Conservation (phyloP, 2,888 invertebrate species). For the Ptychoptera albimana region DNA sequence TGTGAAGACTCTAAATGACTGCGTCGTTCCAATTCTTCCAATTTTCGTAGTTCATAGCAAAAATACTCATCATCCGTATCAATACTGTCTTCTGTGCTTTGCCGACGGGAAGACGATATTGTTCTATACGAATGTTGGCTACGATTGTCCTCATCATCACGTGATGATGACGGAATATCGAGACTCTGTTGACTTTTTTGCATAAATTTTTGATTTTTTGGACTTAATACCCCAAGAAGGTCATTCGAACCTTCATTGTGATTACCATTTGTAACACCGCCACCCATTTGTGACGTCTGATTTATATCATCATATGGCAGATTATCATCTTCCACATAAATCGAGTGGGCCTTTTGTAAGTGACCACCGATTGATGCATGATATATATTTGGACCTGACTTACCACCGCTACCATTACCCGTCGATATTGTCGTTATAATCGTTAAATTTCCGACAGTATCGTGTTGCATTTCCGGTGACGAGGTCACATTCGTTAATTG, state of each 20-base stretch:
- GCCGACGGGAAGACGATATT: conserved; percentile 72
- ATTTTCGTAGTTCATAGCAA: conserved; percentile 70
- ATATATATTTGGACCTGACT: background rate
- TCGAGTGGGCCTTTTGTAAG: conserved; percentile 16
- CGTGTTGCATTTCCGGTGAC: conserved; percentile 20
- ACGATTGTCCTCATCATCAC: conserved; percentile 68
- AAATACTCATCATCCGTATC: conserved; percentile 92
- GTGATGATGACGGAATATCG: conserved; percentile 59
- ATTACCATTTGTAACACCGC: background rate
- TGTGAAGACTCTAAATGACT: conserved; percentile 40
- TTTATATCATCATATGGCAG: conserved; percentile 6
- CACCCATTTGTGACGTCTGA: background rate
- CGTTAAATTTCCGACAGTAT: background rate
- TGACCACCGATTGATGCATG: conserved; percentile 7
- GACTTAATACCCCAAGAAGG: conserved; percentile 15
- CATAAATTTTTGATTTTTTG: conserved; percentile 29
- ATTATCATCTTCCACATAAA: conserved; percentile 16
- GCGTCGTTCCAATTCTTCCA: conserved; percentile 72
- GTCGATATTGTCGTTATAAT: background rate
- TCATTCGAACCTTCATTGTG: background rate
- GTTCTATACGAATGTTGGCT: conserved; percentile 81
- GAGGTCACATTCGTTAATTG: no score
- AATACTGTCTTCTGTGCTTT: conserved; percentile 84
- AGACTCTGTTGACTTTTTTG: conserved; percentile 32
- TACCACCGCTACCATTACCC: background rate